Evolutionary conservation across 2,797 vertebrate species (phyloP).

Genomic region (Anas acuta): DNA sequence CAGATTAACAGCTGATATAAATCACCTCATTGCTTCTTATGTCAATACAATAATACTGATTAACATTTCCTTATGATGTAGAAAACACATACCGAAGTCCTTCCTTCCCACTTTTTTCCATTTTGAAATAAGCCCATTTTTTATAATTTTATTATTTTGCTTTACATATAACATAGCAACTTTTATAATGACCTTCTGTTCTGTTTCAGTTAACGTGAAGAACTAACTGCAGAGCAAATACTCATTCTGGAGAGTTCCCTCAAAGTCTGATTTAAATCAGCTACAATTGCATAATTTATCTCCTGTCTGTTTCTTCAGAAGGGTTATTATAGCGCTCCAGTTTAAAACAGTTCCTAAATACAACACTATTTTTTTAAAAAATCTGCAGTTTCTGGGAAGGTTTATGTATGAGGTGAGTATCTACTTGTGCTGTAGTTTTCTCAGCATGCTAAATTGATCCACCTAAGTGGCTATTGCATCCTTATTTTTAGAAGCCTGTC

Average conservation of each 20-base stretch:
- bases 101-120: neutral
- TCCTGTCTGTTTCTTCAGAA: neutral
- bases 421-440: constrained; percentile 1
- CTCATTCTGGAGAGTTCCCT: constrained; percentile 39
- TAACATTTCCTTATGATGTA: neutral
- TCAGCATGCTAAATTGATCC: constrained; percentile 11
- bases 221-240: constrained; percentile 50
- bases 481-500: constrained; percentile 46
- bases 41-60: neutral
- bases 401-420: neutral
- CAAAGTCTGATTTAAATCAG: constrained; percentile 47
- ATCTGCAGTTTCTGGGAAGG: neutral
- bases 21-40: constrained; percentile 29
- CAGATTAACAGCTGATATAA: constrained; percentile 32
- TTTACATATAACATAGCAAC: neutral
- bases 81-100: neutral
- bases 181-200: constrained; percentile 11
- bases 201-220: constrained; percentile 24
- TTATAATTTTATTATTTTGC: neutral
- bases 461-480: constrained; percentile 14
- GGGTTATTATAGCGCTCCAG: constrained; percentile 14
- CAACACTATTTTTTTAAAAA: neutral
- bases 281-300: constrained; percentile 57
- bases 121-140: neutral
- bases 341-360: constrained; percentile 43